Base-by-base conservation (phyloP, 1,140 invertebrate genomes). In the Colletes latitarsis region DNA sequence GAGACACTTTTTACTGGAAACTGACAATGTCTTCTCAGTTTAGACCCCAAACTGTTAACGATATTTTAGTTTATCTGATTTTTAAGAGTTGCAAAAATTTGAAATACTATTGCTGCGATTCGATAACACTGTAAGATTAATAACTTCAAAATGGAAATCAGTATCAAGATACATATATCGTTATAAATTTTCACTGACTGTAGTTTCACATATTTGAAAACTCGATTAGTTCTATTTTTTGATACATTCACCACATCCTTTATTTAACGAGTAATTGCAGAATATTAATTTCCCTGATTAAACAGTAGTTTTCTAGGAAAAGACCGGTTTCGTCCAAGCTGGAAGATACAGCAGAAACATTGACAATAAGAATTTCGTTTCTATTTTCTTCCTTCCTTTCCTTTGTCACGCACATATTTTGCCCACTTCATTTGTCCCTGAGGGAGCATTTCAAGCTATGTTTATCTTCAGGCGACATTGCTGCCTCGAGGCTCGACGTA, bases 361-460 rank as follows among this genome's bases (percentile, higher is more conserved):
- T 9, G 77, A 74, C 73, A 66, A 82, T 69, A 74, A 77, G 53
- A 69, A 63, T 30, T 57, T 57, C 53, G 39, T 68, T 72, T 76
- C 69, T 87, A 74, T 85, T 80, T 88, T 55, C 82, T 78, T 69
- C 62, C 78, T 49, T 81, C 68, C 63, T 60, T 81, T 63, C 77
- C 73, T 84, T 81, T 89, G 88, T 87, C 87, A 68, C 81, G 67
- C 67, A 78, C 88, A 67, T 86, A 88, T 88, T 83, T 86, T 69
- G 74, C 68, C 71, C 78, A 70, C 82, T 87, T 86, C 83, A 77
- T 89, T 82, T 76, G 81, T 82, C 88, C 89, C 89, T 64, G 70
- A 85, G 89, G 89, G 82, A 83, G 85, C 82, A 77, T 88, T 81
- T 88, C 86, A 81, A 57, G 67, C 81, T 82, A 66, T 77, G 82